Evolutionary conservation across 2,797 vertebrate genomes (phyloP), one percentile per base, ranked within the genome.

Genomic region (Alfaro cultratus): DNA sequence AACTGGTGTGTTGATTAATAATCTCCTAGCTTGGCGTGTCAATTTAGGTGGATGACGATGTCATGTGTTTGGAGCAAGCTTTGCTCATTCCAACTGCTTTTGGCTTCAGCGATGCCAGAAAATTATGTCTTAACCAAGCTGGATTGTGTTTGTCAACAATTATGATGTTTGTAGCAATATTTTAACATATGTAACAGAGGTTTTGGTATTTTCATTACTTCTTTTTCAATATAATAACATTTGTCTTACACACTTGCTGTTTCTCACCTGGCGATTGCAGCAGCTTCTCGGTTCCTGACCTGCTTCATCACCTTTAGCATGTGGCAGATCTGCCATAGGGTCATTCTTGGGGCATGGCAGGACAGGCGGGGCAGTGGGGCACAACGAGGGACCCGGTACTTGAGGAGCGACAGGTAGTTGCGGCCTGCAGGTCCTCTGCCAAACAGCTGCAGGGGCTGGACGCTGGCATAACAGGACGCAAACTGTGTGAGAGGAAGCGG

Each of bases 311-410:
- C 29, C 81, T 94, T 95, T 77, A 96, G 88, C 92, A 94, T 87
- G 70, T 82, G 87, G 85, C 93, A 96, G 86, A 96, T 94, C 92
- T 96, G 95, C 51, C 94, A 88, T 82, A 96, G 87, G 29, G 96
- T 96, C 95, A 96, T 93, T 79, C 83, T 92, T 1, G 95, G 96
- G 34, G 90, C 51, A 2, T 94, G 92, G 84, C 43, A 88, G 15
- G 79, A 80, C 88, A 96, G 84, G 23, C 91, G 92, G 55, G 95
- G 95, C 9, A 90, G 83, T 0, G 95, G 94, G 11, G 88, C 64
- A n/a, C 80, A 85, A 13, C 84, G 86, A 26, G 95, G 96, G 12
- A 93, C 93, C 36, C 92, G 91, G 80, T 94, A 78, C 1, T 84
- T 34, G 16, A 96, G 41, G 36, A 96, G 87, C 0, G 90, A 93